These are phyloP conservation scores for Kradibia gibbosae DNA, from an alignment of 1,140 invertebrate genomes.

Conservation along the genomic window DNA sequence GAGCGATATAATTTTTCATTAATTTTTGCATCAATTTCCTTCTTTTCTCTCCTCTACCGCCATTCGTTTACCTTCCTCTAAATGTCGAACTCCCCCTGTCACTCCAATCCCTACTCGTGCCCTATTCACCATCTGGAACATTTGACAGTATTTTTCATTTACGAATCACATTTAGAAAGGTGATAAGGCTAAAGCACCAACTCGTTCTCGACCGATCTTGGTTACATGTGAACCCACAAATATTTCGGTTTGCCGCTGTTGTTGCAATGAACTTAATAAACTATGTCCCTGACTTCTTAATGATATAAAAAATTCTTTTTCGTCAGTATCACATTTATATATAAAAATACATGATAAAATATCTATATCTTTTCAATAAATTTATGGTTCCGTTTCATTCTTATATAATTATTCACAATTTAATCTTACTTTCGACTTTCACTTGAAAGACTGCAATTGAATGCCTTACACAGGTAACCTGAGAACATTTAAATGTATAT, in stretches of 20 bases:
- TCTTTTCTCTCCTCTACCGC: too few species aligned
- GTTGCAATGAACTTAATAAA: background rate
- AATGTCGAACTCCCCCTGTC: too few species aligned
- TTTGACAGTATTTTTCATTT: too few species aligned
- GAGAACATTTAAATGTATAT: background rate
- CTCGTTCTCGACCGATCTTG: background rate
- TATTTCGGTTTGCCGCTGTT: background rate
- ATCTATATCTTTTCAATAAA: background rate
- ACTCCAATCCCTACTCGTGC: too few species aligned
- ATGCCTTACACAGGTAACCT: background rate
- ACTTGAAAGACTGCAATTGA: background rate
- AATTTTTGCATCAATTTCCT: too few species aligned
- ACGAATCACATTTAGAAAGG: too few species aligned
- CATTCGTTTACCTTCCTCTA: too few species aligned
- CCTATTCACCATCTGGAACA: too few species aligned
- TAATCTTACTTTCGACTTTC: conserved; percentile 16
- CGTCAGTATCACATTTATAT: background rate
- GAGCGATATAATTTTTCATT: too few species aligned
- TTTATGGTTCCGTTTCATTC: background rate
- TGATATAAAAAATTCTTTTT: background rate
- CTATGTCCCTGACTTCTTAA: background rate
- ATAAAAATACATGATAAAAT: conserved; percentile 4
- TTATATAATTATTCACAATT: background rate
- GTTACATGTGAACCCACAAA: background rate
- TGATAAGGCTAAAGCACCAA: too few species aligned